Evolutionary conservation across 2,888 invertebrate genomes (phyloP).

Genomic region (Taenaris catops): DNA sequence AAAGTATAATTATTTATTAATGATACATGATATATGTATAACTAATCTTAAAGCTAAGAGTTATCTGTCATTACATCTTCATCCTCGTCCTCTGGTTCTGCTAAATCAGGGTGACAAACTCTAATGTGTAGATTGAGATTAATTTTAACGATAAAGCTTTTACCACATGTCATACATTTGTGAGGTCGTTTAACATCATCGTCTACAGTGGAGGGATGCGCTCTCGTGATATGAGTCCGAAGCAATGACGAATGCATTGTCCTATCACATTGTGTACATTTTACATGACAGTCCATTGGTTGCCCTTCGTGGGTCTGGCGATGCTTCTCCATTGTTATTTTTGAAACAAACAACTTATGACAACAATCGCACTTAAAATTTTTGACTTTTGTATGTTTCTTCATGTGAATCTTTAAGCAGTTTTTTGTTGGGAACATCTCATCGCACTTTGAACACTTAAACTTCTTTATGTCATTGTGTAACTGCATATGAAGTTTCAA

Average conservation of each 20-base stretch:
- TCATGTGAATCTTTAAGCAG: conserved; percentile 70
- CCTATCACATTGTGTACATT: conserved; percentile 65
- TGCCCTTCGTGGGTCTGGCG: conserved; percentile 65
- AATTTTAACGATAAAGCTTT: conserved; percentile 69
- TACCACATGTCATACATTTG: conserved; percentile 68
- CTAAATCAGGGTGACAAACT: conserved; percentile 68
- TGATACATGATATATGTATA: conserved; percentile 39
- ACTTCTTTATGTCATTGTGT: conserved; percentile 70
- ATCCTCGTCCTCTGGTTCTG: conserved; percentile 67
- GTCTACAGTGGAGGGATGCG: conserved; percentile 54
- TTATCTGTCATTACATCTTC: conserved; percentile 73
- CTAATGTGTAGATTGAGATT: conserved; percentile 68
- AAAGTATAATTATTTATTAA: conserved; percentile 54
- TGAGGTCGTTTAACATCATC: conserved; percentile 69
- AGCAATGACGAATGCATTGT: conserved; percentile 65
- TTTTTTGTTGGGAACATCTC: conserved; percentile 73
- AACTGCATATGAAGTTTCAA: conserved; percentile 71
- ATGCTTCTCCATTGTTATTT: conserved; percentile 73
- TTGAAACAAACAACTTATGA: conserved; percentile 66
- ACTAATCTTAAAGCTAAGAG: conserved; percentile 45
- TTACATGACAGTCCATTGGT: conserved; percentile 66
- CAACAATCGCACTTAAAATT: conserved; percentile 72
- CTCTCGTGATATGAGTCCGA: conserved; percentile 56
- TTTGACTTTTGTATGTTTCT: conserved; percentile 71
- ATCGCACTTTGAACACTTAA: conserved; percentile 69